Conservation (phyloP, 2,888 invertebrate species). For the Capitulum mitella region DNA sequence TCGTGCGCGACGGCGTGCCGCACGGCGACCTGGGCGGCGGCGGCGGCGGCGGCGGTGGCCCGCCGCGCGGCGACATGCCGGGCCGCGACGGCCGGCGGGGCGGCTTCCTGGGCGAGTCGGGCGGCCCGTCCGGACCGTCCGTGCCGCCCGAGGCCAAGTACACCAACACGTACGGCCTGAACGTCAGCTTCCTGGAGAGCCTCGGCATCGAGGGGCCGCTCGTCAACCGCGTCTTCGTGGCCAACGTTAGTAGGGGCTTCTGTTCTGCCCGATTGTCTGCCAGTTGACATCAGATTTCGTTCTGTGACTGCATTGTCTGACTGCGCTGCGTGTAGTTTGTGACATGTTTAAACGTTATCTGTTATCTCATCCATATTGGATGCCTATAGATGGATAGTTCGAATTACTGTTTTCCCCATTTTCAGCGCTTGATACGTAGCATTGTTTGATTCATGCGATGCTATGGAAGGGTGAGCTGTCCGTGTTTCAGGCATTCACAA, state of each 20-base stretch:
- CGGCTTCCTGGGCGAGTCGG: constrained; percentile 37
- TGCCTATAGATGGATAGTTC: no score
- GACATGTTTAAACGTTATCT: no score
- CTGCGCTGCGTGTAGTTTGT: no score
- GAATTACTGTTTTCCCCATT: no score
- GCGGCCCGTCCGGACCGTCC: background rate
- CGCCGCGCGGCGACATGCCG: constrained; percentile 36
- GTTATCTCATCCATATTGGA: no score
- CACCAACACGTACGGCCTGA: constrained; percentile 88
- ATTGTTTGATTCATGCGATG: no score
- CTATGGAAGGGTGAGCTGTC: no score
- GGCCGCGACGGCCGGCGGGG: constrained; percentile 46
- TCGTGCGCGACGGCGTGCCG: constrained; percentile 14
- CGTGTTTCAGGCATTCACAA: no score
- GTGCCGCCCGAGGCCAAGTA: constrained; percentile 45
- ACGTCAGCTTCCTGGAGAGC: constrained; percentile 86
- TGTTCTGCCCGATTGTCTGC: no score
- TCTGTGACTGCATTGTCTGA: no score
- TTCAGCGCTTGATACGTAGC: no score
- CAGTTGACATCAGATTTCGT: no score
- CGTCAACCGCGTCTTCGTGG: constrained; percentile 90
- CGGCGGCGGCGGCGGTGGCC: constrained; percentile 32
- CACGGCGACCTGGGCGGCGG: constrained; percentile 28
- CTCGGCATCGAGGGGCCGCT: constrained; percentile 89
- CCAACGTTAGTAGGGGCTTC: constrained; percentile 77